Evolutionary conservation across 2,888 invertebrate species (phyloP).

Genomic region (Drosophila kuntzei): DNA sequence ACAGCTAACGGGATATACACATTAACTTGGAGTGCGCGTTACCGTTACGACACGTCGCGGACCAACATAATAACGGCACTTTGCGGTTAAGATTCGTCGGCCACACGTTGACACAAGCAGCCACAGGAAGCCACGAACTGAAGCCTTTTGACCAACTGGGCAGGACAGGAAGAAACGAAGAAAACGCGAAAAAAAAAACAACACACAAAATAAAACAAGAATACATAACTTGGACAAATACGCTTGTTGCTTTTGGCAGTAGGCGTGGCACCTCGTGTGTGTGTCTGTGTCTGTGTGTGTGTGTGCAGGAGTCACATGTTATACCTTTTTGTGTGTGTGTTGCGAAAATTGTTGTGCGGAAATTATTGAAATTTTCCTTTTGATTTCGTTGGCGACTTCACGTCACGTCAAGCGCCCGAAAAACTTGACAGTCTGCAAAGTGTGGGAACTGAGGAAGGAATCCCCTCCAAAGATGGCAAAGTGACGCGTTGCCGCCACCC

Average conservation of each 20-base stretch:
- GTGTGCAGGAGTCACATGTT: conserved; percentile 19
- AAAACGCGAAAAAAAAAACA: conserved; percentile 17
- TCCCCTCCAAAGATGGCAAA: conserved; percentile 32
- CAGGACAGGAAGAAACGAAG: conserved; percentile 8
- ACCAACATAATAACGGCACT: conserved; percentile 72
- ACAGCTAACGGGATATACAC: conserved; percentile 57
- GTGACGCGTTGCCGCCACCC: conserved; percentile 51
- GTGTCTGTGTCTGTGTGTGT: not conserved
- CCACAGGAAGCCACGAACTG: conserved; percentile 52
- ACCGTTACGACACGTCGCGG: conserved; percentile 80
- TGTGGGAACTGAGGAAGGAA: conserved; percentile 17
- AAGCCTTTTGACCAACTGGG: conserved; percentile 52
- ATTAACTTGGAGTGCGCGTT: conserved; percentile 79
- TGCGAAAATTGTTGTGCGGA: conserved; percentile 78
- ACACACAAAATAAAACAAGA: conserved; percentile 20
- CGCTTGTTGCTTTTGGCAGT: conserved; percentile 69
- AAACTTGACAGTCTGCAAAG: conserved; percentile 6
- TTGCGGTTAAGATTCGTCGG: conserved; percentile 77
- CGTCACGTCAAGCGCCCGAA: conserved; percentile 6
- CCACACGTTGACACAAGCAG: conserved; percentile 62
- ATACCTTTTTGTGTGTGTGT: conserved; percentile 39
- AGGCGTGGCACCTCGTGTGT: conserved; percentile 57
- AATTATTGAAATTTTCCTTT: conserved; percentile 82
- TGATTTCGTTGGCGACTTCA: conserved; percentile 53
- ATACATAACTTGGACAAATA: conserved; percentile 36